A percentile compares a stretch with the other conserved stretches of the same genome.
phyloP scores from a whole-genome alignment of 2,888 invertebrate species.

The Epistrophe grossulariae region DNA sequence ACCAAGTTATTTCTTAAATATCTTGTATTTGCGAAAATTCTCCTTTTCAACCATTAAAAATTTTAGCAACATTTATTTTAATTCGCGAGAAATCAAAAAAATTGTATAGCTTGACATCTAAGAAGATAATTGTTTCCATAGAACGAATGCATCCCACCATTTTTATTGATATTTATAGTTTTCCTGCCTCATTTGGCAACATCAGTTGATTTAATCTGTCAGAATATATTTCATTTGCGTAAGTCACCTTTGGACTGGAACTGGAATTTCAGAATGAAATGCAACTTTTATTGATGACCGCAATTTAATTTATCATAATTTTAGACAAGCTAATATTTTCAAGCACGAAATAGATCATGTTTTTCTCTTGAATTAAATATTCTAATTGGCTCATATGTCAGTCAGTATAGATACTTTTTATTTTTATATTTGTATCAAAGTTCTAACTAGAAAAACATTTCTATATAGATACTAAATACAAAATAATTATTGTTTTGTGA shows the following conservation, averaged over 20 bases:
- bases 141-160: too few species aligned
- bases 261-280: neutral
- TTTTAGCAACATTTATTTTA: too few species aligned
- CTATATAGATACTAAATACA: neutral
- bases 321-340: neutral
- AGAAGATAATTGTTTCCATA: too few species aligned
- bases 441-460: neutral
- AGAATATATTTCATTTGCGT: neutral
- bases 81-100: too few species aligned
- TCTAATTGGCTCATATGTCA: neutral
- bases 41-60: too few species aligned
- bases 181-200: conserved; percentile 5
- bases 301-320: neutral
- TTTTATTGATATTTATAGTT: too few species aligned
- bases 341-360: conserved; percentile 4
- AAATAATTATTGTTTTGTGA: too few species aligned
- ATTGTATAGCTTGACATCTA: too few species aligned
- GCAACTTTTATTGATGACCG: neutral
- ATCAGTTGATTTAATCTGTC: neutral
- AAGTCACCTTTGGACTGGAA: neutral
- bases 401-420: neutral
- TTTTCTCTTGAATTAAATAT: neutral
- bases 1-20: too few species aligned
- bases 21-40: too few species aligned
- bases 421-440: neutral